Percentiles rank a stretch among this genome's conserved stretches.
These are phyloP conservation scores for Cinara cedri DNA, from an alignment of 2,888 invertebrate genomes.

Conservation along the genomic window DNA sequence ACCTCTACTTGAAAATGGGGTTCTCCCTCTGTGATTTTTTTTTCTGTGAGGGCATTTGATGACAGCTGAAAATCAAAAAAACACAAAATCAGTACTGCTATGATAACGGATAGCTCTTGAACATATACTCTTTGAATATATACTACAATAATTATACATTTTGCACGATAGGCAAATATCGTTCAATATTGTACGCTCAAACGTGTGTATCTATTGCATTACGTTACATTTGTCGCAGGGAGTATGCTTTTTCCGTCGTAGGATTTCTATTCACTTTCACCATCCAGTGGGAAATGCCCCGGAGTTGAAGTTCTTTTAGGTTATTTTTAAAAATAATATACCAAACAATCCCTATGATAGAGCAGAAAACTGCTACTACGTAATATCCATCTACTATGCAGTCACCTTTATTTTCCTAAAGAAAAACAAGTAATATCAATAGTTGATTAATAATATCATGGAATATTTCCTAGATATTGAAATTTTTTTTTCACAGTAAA, in stretches of 20 bases:
- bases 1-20: too few species aligned
- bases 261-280: neutral
- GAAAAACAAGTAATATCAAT: too few species aligned
- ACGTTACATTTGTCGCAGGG: neutral
- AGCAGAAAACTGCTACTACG: neutral
- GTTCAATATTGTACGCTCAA: neutral
- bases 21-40: too few species aligned
- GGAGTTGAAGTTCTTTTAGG: constrained; percentile 6
- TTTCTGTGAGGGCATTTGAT: too few species aligned
- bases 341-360: constrained; percentile 10
- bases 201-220: neutral
- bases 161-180: neutral
- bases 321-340: neutral
- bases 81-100: too few species aligned
- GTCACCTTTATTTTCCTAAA: neutral
- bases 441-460: too few species aligned
- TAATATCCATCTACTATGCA: constrained; percentile 17
- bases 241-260: neutral
- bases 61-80: too few species aligned
- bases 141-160: neutral
- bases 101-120: too few species aligned
- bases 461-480: too few species aligned
- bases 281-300: constrained; percentile 13
- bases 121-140: too few species aligned
- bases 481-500: too few species aligned